A percentile compares a stretch with the other conserved stretches of the same genome.
These are phyloP conservation scores for Gryon sp. DNA, from an alignment of 1,140 invertebrate species.

Conservation along the genomic window DNA sequence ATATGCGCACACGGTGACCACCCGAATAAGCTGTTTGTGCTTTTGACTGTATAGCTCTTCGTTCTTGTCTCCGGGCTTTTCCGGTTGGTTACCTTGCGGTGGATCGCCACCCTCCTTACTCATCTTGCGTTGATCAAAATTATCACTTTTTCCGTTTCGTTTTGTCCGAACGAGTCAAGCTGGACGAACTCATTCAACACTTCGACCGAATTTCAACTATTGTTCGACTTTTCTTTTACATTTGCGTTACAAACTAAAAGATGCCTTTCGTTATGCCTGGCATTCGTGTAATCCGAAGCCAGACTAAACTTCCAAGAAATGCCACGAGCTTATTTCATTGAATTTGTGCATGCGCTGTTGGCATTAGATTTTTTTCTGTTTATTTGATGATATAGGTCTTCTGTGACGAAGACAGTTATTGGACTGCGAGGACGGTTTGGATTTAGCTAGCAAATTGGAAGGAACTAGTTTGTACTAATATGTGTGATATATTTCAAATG, in stretches of 20 bases:
- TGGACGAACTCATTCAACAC: conserved; percentile 12
- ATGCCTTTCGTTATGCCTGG: conserved; percentile 33
- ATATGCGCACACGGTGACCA: conserved; percentile 89
- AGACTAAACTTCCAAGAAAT: conserved; percentile 38
- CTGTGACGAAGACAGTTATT: not conserved
- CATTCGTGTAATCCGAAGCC: conserved; percentile 58
- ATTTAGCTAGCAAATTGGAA: too few relatives aligned
- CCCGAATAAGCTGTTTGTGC: conserved; percentile 83
- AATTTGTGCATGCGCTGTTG: conserved; percentile 48
- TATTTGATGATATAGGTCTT: not conserved
- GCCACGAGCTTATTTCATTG: conserved; percentile 47
- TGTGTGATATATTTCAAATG: too few relatives aligned
- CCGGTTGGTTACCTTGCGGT: conserved; percentile 8
- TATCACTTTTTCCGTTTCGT: conserved; percentile 7
- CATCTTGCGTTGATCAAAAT: conserved; percentile 43
- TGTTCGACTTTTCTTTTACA: conserved; percentile 2
- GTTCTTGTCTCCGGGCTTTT: conserved; percentile 36
- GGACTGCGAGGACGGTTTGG: too few relatives aligned
- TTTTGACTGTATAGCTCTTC: conserved; percentile 73
- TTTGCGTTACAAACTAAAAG: conserved; percentile 31
- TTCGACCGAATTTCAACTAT: not conserved
- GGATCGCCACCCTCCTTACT: conserved; percentile 53
- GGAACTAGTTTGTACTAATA: too few relatives aligned
- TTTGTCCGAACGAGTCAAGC: conserved; percentile 6
- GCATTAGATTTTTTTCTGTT: conserved; percentile 8